Conservation (phyloP, 2,888 invertebrate species). For the Watsonalla cultraria region DNA sequence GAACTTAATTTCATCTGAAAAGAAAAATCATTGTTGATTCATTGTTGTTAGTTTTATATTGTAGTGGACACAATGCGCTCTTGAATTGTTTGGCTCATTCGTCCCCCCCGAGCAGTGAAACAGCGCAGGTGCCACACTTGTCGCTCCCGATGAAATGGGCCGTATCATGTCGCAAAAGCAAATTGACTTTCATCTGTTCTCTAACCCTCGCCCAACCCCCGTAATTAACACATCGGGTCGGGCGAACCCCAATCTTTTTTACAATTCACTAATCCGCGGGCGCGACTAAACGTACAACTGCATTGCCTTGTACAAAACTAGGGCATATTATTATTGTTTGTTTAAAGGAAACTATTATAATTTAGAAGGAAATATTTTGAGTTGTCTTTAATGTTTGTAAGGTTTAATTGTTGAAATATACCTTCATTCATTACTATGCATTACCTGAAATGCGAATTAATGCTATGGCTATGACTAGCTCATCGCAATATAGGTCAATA, state of each 20-base stretch:
- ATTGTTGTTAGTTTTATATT: constrained; percentile 1
- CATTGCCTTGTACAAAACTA: constrained; percentile 42
- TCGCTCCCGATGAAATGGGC: constrained; percentile 79
- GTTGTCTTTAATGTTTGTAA: too few species aligned
- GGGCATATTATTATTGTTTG: constrained; percentile 34
- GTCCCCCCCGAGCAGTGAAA: constrained; percentile 47
- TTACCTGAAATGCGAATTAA: too few species aligned
- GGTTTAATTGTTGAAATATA: too few species aligned
- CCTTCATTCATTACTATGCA: too few species aligned
- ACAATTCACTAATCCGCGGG: constrained; percentile 76
- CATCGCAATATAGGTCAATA: too few species aligned
- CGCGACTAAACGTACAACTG: constrained; percentile 66
- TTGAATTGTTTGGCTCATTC: constrained; percentile 44
- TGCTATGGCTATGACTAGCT: too few species aligned
- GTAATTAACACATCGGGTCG: constrained; percentile 77
- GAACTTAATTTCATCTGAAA: constrained; percentile 90
- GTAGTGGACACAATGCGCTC: neutral
- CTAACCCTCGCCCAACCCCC: constrained; percentile 69
- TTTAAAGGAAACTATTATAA: constrained; percentile 27
- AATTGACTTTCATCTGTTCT: constrained; percentile 81
- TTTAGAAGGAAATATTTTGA: constrained; percentile 7
- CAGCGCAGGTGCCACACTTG: constrained; percentile 76
- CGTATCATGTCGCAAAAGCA: constrained; percentile 82
- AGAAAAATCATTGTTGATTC: constrained; percentile 22
- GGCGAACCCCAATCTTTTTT: constrained; percentile 69